Evolutionary conservation across 2,797 vertebrate genomes (phyloP).

Genomic region (Crenuchus spilurus): DNA sequence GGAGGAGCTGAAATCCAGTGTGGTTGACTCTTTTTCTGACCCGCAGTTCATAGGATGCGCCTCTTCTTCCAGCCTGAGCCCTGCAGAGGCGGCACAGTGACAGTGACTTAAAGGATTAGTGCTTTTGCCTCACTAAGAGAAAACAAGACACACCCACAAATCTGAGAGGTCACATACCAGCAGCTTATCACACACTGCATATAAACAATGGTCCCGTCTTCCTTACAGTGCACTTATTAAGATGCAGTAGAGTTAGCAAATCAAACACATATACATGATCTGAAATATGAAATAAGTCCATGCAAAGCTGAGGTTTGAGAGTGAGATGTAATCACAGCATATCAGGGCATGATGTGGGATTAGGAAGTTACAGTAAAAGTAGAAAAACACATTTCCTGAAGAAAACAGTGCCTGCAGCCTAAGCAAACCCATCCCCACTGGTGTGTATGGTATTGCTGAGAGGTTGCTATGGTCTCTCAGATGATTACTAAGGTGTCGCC

Average conservation of each 20-base stretch:
- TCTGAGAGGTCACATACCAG: background rate
- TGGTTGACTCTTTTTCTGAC: background rate
- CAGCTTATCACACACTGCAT: background rate
- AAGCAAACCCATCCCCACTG: too few species aligned
- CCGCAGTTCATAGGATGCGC: background rate
- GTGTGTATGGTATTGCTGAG: too few species aligned
- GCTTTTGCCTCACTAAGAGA: background rate
- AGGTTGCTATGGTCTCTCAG: too few species aligned
- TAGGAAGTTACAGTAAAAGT: too few species aligned
- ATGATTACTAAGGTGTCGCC: too few species aligned
- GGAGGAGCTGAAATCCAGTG: background rate
- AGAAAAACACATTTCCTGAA: too few species aligned
- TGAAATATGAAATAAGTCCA: background rate
- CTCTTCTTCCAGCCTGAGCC: background rate
- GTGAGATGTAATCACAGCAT: background rate
- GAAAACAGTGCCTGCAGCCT: too few species aligned
- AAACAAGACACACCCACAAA: background rate
- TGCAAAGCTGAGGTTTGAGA: background rate
- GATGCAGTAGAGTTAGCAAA: background rate
- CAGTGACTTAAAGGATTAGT: background rate
- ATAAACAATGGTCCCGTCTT: too few species aligned
- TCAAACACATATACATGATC: background rate
- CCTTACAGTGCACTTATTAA: background rate
- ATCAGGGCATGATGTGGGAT: background rate
- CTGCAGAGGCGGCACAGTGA: background rate